Evolutionary conservation across 2,113 vertebrate species (phyloP), one percentile per base, ranked within the genome.

Genomic region (Petrocephalus zakoni): DNA sequence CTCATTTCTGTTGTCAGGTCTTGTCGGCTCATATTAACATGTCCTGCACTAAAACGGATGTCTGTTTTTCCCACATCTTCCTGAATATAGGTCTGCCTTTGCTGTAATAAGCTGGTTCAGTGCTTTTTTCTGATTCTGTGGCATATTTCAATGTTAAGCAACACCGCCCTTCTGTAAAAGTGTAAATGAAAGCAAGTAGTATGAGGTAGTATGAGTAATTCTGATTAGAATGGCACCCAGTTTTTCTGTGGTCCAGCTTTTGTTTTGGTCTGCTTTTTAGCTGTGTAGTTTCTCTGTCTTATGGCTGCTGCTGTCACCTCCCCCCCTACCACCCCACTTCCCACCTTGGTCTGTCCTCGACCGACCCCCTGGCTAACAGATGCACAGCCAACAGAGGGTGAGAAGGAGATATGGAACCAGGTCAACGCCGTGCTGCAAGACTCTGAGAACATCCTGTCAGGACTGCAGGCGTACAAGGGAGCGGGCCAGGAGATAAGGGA

Each of bases 401-500:
- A 99, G 92, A 94, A 96, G 15, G 97, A 98, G 3, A 96, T 99
- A 85, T 99, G 98, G 98, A 98, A 99, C 95, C 97, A 98, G 93
- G 97, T 99, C 94, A 98, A 97, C 88, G 95, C 97, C 0, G 98
- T 99, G 85, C 96, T 99, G 19, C 98, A 98, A 94, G 98, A 99
- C 90, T 99, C 98, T 0, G 98, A 99, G 95, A 99, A 95, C 92
- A 98, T 99, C 93, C 96, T 99, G 58, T 90, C 94, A 13, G 97
- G 97, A 90, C 96, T 99, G 83, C 98, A 99, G 93, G 96, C 97
- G 1, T 99, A 99, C 95, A 99, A 99, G 93, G 98, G 98, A 92
- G 98, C 98, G 0, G 98, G 98, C 55, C 97, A 97, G 89, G 98
- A 99, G 95, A 99, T 99, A 94, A 95, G 98, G 97, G 98, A 99